Evolutionary conservation across 2,888 invertebrate genomes (phyloP), one percentile per base, ranked within the genome.

Genomic region (Neoaliturus tenellus): DNA sequence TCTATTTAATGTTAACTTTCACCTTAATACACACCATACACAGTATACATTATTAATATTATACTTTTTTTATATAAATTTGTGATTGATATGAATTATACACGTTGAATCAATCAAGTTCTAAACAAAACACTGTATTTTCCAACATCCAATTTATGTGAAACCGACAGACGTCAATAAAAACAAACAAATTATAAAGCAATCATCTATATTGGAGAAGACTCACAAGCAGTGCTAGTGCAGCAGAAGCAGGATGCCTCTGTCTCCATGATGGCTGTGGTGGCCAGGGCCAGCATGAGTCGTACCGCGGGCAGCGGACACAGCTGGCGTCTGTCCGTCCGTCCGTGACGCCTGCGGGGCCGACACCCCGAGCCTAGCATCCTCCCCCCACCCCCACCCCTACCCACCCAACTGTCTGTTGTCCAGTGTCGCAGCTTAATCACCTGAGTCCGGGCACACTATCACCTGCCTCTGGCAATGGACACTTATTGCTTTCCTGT

Each of bases 171-270:
- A 44, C 17, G 12, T 44, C 8, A 6, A 44, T 35, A 35, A 35
- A 35, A 35, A n/a, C n/a, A n/a, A n/a, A n/a, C n/a, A n/a, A n/a
- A n/a, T n/a, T 35, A 35, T 10, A 12, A 44, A 44, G 44, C 44
- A 44, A 44, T 44, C 4, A 35, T 35, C 35, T 35, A 35, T 6
- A 35, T 10, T 35, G 35, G 4, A 35, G 35, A 12, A 44, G 55
- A 71, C 71, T 71, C 41, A 71, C 71, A 39, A 4, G 14, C 2
- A n/a, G 41, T 12, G 39, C 39, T 20, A n/a, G 1, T 8, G 39
- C 71, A 71, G 39, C 71, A 90, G 89, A 87, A 0, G 62, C 8
- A 62, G 28, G 14, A 14, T 28, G 28, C 28, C 31, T 62, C 62
- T 4, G 17, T 12, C 28, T 62, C 62, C 62, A 62, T 62, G 14